These are phyloP conservation scores for Phymatocera aterrima DNA, from an alignment of 2,888 invertebrate species.

Conservation along the genomic window DNA sequence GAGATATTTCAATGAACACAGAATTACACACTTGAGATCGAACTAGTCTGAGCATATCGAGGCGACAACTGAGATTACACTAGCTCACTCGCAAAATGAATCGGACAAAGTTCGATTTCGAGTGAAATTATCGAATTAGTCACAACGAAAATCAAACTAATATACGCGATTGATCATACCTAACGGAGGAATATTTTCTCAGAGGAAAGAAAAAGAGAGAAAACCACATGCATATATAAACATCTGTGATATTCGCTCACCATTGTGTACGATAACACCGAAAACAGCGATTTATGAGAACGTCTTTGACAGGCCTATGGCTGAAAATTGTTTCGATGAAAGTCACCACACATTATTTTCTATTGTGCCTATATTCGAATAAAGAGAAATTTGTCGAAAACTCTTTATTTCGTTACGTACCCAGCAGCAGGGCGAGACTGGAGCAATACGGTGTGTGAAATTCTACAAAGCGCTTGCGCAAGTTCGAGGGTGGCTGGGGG, in stretches of 20 bases:
- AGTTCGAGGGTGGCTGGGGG: conserved; percentile 12
- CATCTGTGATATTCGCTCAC: background rate
- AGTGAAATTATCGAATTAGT: too few relatives aligned
- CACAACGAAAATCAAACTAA: too few relatives aligned
- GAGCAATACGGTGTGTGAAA: too few relatives aligned
- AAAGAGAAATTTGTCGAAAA: background rate
- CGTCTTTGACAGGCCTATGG: background rate
- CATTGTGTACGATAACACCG: background rate
- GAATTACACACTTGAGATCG: too few relatives aligned
- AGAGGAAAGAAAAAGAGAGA: too few relatives aligned
- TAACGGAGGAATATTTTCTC: too few relatives aligned
- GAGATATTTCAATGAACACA: too few relatives aligned
- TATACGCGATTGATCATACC: too few relatives aligned
- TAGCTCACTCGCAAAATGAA: too few relatives aligned
- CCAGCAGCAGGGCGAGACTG: background rate
- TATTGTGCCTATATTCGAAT: background rate
- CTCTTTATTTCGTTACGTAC: background rate
- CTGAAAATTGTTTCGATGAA: background rate
- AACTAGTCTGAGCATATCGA: too few relatives aligned
- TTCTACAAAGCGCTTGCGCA: conserved; percentile 40
- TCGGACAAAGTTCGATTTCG: too few relatives aligned
- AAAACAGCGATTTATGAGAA: background rate
- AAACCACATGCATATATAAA: background rate
- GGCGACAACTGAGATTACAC: too few relatives aligned
- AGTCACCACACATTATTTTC: background rate